Conservation (phyloP, 2,888 invertebrate species). For the Parnassius smintheus region DNA sequence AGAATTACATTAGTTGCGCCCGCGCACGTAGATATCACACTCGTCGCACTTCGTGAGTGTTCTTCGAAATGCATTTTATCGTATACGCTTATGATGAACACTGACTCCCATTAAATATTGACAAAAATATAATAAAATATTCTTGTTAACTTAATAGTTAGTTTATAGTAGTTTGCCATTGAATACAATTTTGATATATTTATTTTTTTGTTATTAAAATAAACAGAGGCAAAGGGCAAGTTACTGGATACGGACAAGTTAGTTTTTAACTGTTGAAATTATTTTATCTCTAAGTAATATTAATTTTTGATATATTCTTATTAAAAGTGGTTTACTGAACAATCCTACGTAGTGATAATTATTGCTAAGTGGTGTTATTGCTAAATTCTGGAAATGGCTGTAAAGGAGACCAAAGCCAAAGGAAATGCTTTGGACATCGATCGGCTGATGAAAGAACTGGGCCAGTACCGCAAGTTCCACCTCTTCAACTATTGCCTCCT, state of each 20-base stretch:
- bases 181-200: too few relatives aligned
- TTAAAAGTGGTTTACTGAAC: too few relatives aligned
- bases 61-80: background rate
- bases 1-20: slow-evolving; percentile 5
- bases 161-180: too few relatives aligned
- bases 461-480: slow-evolving; percentile 62
- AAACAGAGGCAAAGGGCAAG: too few relatives aligned
- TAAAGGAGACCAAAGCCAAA: slow-evolving; percentile 10
- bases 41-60: background rate
- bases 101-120: background rate
- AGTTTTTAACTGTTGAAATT: too few relatives aligned
- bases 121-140: background rate
- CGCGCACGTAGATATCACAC: background rate
- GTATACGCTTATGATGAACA: background rate
- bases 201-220: too few relatives aligned
- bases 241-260: too few relatives aligned
- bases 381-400: slow-evolving; percentile 26
- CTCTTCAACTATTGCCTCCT: slow-evolving; percentile 54
- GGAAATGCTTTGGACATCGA: slow-evolving; percentile 52
- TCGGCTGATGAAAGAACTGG: slow-evolving; percentile 63
- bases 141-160: background rate
- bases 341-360: background rate
- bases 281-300: too few relatives aligned
- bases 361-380: background rate
- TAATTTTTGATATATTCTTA: too few relatives aligned